A percentile compares a stretch with the other conserved stretches of the same genome.
These are phyloP conservation scores for Panthera uncia DNA, from an alignment of 2,113 vertebrate species.

Conservation along the genomic window DNA sequence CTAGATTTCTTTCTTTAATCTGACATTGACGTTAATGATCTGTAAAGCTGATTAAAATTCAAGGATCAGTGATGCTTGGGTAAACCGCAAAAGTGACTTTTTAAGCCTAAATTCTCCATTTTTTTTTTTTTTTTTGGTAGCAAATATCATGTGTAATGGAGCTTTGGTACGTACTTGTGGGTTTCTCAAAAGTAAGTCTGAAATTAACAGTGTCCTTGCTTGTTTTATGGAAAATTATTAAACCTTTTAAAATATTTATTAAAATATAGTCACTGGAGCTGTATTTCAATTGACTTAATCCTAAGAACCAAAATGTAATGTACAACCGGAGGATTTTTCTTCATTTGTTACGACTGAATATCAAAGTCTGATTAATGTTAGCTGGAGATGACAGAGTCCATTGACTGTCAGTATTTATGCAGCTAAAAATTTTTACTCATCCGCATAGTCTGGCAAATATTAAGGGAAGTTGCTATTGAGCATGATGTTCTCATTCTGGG, in stretches of 20 bases:
- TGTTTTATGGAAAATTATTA: constrained; percentile 15
- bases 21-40: background rate
- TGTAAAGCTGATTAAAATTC: constrained; percentile 28
- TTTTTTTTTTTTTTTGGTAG: background rate
- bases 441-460: background rate
- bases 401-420: background rate
- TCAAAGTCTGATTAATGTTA: constrained; percentile 15
- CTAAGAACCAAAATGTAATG: background rate
- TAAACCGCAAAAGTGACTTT: background rate
- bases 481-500: constrained; percentile 1
- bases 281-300: background rate
- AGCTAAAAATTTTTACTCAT: background rate
- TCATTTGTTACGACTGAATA: background rate
- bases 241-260: constrained; percentile 7
- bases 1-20: constrained; percentile 22
- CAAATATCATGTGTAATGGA: background rate
- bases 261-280: background rate
- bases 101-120: background rate
- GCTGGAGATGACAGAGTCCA: background rate
- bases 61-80: background rate
- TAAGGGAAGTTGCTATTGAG: background rate
- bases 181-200: constrained; percentile 13
- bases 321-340: background rate
- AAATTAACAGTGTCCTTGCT: background rate
- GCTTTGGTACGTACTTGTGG: background rate